Percentiles rank a stretch among this genome's conserved stretches.
Evolutionary conservation across 2,113 vertebrate species (phyloP).

Genomic region (Chaenogobius annularis): DNA sequence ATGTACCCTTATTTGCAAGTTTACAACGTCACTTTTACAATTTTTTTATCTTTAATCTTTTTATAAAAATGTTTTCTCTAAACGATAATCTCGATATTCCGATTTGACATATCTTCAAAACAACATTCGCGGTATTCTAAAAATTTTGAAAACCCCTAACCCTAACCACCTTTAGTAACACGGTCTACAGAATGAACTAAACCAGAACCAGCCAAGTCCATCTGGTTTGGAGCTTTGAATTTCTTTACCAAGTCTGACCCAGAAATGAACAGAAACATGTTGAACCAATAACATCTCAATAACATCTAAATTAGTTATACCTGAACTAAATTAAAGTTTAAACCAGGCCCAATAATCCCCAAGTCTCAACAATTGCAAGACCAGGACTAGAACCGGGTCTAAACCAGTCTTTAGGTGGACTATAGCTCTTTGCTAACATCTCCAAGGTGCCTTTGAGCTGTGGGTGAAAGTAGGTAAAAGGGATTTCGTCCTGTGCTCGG

Average conservation of each 20-base stretch:
- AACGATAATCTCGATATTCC: no score
- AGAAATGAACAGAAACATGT: neutral
- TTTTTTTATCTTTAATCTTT: no score
- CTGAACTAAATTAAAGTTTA: neutral
- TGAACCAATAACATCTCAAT: no score
- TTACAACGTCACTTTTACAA: no score
- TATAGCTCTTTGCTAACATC: neutral
- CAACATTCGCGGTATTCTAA: no score
- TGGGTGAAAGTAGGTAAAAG: conserved; percentile 51
- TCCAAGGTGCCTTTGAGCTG: conserved; percentile 64
- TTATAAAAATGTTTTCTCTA: no score
- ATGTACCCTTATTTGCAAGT: no score
- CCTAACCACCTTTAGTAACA: no score
- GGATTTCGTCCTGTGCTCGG: conserved; percentile 41
- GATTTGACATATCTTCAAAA: no score
- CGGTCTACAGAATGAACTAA: neutral
- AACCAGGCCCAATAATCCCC: no score
- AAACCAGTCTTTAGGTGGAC: neutral
- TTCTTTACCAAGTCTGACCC: neutral
- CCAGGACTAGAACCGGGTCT: neutral
- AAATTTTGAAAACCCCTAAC: no score
- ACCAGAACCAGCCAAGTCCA: neutral
- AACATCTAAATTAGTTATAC: no score
- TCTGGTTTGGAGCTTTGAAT: neutral
- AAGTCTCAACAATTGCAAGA: neutral